Evolutionary conservation across 2,113 vertebrate genomes (phyloP), one percentile per base, ranked within the genome.

Genomic region (Xiphophorus hellerii): DNA sequence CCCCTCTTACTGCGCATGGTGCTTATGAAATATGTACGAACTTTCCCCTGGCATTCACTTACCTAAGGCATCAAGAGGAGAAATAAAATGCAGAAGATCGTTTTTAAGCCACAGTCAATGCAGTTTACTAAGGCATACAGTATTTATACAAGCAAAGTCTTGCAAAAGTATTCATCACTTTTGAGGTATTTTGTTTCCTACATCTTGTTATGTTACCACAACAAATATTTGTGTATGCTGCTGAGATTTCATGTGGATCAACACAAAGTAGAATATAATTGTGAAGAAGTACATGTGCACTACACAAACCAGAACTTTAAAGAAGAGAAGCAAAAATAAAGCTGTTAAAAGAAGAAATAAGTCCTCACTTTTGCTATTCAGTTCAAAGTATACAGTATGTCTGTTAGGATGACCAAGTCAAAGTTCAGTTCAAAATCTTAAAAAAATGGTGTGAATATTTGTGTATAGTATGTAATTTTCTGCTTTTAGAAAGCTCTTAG

Each of bases 1-100:
- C 79, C 92, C 87, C 25, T 78, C 78, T 92, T 87, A 4, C 71
- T 85, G 93, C 96, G 95, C 76, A 84, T 76, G 92, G 94, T 97
- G 92, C 96, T 95, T 91, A 99, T 96, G 95, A 98, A 99, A 92
- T 97, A 98, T 0, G 98, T 99, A 83, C 96, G 97, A 82, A 99
- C 94, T 82, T 97, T 96, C 71, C 98, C 98, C 88, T 97, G 96
- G 73, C 94, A 92, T 87, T 99, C 97, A 25, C 98, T 99, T 83
- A 93, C 90, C 92, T 93, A 5, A 60, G 65, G 8, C 22, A 22
- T 44, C 28, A 72, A 3, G 17, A 66, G 35, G 62, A 39, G 28
- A 39, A 3, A 42, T 3, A 30, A 27, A 73, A 33, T 60, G 22
- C 51, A 13, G 28, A n/a, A 0, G 8, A 63, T 33, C n/a, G 17